Percentiles rank a stretch among this genome's conserved stretches.
Evolutionary conservation across 2,888 invertebrate species (phyloP).

Genomic region (Acrobasis repandana): DNA sequence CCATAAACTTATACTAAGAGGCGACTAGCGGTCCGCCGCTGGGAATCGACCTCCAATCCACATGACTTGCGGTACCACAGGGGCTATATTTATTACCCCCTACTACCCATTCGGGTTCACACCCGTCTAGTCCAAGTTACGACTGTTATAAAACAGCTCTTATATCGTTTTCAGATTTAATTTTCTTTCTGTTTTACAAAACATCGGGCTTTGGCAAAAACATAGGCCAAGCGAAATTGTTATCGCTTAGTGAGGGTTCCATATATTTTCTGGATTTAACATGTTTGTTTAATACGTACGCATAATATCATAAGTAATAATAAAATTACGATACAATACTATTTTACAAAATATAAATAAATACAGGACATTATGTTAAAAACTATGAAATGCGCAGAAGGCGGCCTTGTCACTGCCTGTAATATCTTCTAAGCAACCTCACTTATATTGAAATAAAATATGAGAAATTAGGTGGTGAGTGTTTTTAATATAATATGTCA

Average conservation of each 20-base stretch:
- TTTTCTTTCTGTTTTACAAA: conserved; percentile 29
- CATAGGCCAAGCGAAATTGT: not conserved
- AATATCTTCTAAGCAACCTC: too few species aligned
- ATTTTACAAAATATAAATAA: too few species aligned
- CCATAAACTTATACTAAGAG: conserved; percentile 8
- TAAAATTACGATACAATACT: too few species aligned
- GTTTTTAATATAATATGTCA: too few species aligned
- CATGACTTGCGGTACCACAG: not conserved
- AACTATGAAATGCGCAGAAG: too few species aligned
- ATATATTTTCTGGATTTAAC: not conserved
- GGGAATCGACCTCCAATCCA: not conserved
- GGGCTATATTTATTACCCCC: conserved; percentile 1
- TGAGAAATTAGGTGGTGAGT: too few species aligned
- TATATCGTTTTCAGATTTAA: conserved; percentile 24
- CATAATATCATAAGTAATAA: too few species aligned
- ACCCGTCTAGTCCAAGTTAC: conserved; percentile 11
- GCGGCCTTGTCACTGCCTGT: too few species aligned
- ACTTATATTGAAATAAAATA: too few species aligned
- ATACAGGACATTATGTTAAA: too few species aligned
- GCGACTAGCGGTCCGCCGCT: not conserved
- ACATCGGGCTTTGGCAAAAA: conserved; percentile 20
- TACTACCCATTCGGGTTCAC: conserved; percentile 4
- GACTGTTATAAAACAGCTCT: conserved; percentile 9
- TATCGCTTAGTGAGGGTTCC: not conserved
- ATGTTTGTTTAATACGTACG: too few species aligned